Percentiles rank a stretch among this genome's conserved stretches.
Evolutionary conservation across 2,888 invertebrate genomes (phyloP).

Genomic region (Mythimna ferrago): DNA sequence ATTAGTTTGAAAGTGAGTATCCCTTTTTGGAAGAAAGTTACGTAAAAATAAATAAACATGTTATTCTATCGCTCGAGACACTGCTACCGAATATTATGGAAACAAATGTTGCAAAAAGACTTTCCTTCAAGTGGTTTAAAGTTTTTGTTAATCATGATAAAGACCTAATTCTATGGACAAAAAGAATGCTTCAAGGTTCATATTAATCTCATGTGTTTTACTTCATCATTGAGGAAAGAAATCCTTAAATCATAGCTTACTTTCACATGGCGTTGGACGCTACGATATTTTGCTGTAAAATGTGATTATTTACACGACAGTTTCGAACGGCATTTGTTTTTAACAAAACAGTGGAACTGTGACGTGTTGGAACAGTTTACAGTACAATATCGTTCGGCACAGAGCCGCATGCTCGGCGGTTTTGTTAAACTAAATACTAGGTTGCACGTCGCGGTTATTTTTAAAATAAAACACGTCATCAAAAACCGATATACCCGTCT

Average conservation of each 20-base stretch:
- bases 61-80: background rate
- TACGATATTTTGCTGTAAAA: background rate
- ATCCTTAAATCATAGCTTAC: slow-evolving; percentile 2
- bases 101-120: background rate
- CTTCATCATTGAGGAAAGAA: background rate
- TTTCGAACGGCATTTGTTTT: background rate
- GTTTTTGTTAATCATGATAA: background rate
- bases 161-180: background rate
- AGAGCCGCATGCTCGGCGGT: background rate
- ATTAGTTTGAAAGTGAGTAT: slow-evolving; percentile 13
- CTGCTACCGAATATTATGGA: background rate
- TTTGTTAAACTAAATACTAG: slow-evolving; percentile 20
- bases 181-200: background rate
- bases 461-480: slow-evolving; percentile 36
- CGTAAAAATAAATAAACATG: background rate
- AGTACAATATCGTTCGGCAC: background rate
- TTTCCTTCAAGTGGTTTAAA: background rate
- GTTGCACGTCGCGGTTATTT: slow-evolving; percentile 29
- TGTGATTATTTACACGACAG: background rate
- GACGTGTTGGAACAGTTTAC: background rate
- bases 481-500: slow-evolving; percentile 33
- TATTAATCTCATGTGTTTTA: background rate
- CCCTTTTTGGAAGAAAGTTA: background rate
- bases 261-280: background rate
- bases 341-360: background rate